These are phyloP conservation scores for Amblyraja radiata DNA, from an alignment of 2,797 vertebrate species.

Conservation along the genomic window DNA sequence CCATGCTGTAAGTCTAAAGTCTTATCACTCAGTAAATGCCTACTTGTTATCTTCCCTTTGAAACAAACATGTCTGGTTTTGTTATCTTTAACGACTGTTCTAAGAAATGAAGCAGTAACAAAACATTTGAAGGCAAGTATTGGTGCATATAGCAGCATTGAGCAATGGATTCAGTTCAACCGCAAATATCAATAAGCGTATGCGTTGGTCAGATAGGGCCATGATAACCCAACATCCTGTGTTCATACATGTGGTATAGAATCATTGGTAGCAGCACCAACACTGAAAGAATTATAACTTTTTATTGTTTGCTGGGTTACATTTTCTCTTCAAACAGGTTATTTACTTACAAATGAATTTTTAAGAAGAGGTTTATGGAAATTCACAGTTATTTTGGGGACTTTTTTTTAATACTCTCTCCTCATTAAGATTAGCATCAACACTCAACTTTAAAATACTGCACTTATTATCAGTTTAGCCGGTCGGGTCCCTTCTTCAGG, in stretches of 20 bases:
- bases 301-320: neutral
- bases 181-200: neutral
- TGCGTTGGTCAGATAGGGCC: neutral
- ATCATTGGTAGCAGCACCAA: neutral
- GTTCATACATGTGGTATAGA: neutral
- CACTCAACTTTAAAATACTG: neutral
- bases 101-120: neutral
- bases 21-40: neutral
- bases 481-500: too few species aligned
- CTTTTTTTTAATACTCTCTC: neutral
- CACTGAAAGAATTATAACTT: too few species aligned
- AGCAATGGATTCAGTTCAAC: neutral
- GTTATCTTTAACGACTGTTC: neutral
- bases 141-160: too few species aligned
- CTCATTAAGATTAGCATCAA: neutral
- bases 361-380: neutral
- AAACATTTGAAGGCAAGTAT: too few species aligned
- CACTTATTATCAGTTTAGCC: too few species aligned
- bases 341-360: too few species aligned
- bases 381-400: neutral
- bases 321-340: neutral
- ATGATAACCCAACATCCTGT: conserved; percentile 11
- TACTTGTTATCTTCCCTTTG: neutral
- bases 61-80: neutral
- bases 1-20: too few species aligned